Evolutionary conservation across 1,140 invertebrate genomes (phyloP).

Genomic region (Drosophila prosaltans): DNA sequence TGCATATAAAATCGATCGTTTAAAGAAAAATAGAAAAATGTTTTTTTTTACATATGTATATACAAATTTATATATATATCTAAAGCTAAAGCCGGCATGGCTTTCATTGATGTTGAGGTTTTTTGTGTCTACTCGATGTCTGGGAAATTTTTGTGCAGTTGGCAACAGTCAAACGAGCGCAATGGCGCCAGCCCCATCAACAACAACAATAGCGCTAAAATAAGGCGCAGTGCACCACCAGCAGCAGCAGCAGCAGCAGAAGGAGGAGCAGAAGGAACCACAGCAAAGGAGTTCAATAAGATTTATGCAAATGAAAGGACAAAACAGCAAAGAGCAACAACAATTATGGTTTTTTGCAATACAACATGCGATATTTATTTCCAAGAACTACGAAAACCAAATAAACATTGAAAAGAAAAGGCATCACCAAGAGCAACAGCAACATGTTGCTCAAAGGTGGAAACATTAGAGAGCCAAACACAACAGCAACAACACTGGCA

Average conservation of each 20-base stretch:
- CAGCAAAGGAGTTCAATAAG: neutral
- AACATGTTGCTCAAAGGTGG: conserved; percentile 58
- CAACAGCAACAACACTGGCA: conserved; percentile 55
- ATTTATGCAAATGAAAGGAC: conserved; percentile 21
- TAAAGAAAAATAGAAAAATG: conserved; percentile 36
- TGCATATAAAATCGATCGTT: conserved; percentile 78
- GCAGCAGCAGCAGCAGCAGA: neutral
- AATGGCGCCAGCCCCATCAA: conserved; percentile 31
- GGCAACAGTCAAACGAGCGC: conserved; percentile 51
- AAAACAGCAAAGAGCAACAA: conserved; percentile 1
- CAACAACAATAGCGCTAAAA: conserved; percentile 25
- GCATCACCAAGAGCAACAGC: conserved; percentile 27
- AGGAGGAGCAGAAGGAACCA: neutral
- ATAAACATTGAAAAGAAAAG: conserved; percentile 17
- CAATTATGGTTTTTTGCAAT: conserved; percentile 2
- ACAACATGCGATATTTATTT: conserved; percentile 44
- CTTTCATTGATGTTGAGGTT: conserved; percentile 72
- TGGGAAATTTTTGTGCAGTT: conserved; percentile 66
- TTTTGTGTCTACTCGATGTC: conserved; percentile 69
- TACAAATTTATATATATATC: conserved; percentile 39
- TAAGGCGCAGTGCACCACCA: neutral
- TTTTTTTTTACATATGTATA: conserved; percentile 37
- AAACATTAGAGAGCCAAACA: conserved; percentile 37
- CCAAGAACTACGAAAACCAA: conserved; percentile 43
- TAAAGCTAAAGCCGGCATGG: conserved; percentile 55